Base-by-base conservation (phyloP, 2,888 invertebrate genomes). In the Cheiracanthium punctorium region DNA sequence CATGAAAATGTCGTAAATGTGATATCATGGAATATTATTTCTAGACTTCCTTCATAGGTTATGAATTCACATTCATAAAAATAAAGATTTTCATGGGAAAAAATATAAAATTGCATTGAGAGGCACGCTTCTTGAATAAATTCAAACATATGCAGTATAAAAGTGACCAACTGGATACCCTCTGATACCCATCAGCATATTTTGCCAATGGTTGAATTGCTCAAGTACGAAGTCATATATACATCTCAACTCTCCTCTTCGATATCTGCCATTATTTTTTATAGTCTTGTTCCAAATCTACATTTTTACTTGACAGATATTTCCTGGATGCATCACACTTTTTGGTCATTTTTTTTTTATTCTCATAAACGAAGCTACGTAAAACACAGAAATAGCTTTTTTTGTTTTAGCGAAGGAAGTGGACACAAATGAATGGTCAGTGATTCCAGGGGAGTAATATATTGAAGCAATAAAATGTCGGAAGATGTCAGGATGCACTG, bases 401-500 rank as follows among this genome's bases (percentile, higher is more conserved):
- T 58, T 58, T 20, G 20, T 58, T 58, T 58, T 58, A 58, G 58
- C 24, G 20, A 58, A 58, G 58, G 58, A 58, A 58, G 24, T 58
- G 58, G 58, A 58, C 58, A 58, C 58, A 58, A 58, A 5, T 58
- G 58, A 24, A 58, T 24, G 58, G 58, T 48, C 58, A 58, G 24
- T 17, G 58, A 58, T 58, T 24, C 24, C 24, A 4, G 24, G 17
- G 58, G 24, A 4, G 58, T 58, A 24, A 58, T 58, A 58, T 24
- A 58, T 58, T 8, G 24, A 24, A 2, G 58, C 12, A 7, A 24
- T 58, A 58, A 58, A 58, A 58, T 24, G 58, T 58, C 58, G 24
- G 58, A 58, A 58, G 4, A 58, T 17, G 43, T 17, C 43, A 2
- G 2, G 1, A 2, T 37, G 37, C 37, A 37, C 37, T 37, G 10